A percentile compares a stretch with the other conserved stretches of the same genome.
phyloP scores from a whole-genome alignment of 2,888 invertebrate genomes.

The Glyphotaelius pellucidus region DNA sequence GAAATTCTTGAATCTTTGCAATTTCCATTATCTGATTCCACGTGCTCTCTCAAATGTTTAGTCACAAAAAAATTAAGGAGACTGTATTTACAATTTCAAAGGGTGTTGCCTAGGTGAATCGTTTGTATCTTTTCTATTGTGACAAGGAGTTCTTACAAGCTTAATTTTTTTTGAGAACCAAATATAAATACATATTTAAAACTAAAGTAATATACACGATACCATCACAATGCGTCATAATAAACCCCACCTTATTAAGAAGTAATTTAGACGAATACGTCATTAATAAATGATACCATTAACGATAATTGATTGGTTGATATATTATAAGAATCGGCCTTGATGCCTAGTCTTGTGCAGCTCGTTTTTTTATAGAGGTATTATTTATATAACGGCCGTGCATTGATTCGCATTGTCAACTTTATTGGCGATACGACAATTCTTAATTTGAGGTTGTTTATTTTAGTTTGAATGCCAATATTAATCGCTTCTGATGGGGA shows the following conservation, averaged over 20 bases:
- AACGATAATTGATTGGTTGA: not conserved
- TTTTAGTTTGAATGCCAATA: not conserved
- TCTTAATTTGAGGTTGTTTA: not conserved
- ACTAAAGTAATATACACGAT: not conserved
- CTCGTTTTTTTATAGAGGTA: not conserved
- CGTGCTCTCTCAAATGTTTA: not conserved
- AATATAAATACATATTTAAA: constrained; percentile 10
- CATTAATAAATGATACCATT: constrained; percentile 1
- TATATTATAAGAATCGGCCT: not conserved
- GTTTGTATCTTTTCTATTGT: not conserved
- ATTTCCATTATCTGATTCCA: not conserved
- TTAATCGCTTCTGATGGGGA: not conserved
- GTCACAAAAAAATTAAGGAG: not conserved
- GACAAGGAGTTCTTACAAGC: not conserved
- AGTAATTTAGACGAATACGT: not conserved
- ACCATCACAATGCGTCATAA: not conserved
- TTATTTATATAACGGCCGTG: constrained; percentile 2
- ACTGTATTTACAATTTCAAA: not conserved
- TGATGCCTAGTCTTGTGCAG: not conserved
- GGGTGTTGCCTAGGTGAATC: not conserved
- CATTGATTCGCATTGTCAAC: not conserved
- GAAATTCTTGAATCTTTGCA: not conserved
- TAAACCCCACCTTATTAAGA: not conserved
- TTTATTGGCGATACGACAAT: not conserved
- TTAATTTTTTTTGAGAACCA: not conserved